Conservation (phyloP, 1,140 invertebrate species). For the Littorina saxatilis region DNA sequence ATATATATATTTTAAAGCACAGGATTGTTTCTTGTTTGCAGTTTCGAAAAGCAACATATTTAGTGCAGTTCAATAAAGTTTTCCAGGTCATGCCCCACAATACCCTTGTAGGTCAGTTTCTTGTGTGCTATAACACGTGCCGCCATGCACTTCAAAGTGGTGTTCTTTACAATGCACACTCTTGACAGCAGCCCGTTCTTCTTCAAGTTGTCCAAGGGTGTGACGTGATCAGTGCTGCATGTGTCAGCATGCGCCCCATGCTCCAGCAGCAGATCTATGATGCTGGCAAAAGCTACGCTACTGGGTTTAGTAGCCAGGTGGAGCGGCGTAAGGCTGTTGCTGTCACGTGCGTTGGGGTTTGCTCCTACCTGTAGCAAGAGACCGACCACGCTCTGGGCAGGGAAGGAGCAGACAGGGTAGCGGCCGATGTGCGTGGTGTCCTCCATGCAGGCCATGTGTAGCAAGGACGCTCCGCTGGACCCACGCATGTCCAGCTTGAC, state of each 20-base stretch:
- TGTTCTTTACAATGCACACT: conserved; percentile 82
- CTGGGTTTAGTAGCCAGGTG: conserved; percentile 83
- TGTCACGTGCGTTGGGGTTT: conserved; percentile 82
- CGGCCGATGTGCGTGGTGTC: conserved; percentile 78
- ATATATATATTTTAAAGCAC: no score
- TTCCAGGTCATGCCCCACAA: conserved; percentile 84
- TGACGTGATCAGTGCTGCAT: conserved; percentile 87
- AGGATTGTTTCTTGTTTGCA: no score
- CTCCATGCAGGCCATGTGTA: conserved; percentile 88
- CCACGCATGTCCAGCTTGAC: conserved; percentile 86
- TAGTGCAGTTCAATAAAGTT: conserved; percentile 87
- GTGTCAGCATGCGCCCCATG: conserved; percentile 91
- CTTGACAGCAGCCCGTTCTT: conserved; percentile 84
- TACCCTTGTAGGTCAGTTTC: conserved; percentile 82
- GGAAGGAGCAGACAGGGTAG: conserved; percentile 87
- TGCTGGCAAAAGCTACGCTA: conserved; percentile 75
- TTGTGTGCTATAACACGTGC: conserved; percentile 85
- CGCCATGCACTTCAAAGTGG: conserved; percentile 88
- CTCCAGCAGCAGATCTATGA: conserved; percentile 84
- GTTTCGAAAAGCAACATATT: not conserved
- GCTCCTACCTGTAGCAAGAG: conserved; percentile 90
- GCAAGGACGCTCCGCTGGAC: conserved; percentile 85
- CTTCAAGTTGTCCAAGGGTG: conserved; percentile 81
- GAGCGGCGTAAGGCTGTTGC: conserved; percentile 88
- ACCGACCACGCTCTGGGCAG: conserved; percentile 83